These are phyloP conservation scores for Anolis sagrei DNA, from an alignment of 2,113 vertebrate genomes.

Conservation along the genomic window DNA sequence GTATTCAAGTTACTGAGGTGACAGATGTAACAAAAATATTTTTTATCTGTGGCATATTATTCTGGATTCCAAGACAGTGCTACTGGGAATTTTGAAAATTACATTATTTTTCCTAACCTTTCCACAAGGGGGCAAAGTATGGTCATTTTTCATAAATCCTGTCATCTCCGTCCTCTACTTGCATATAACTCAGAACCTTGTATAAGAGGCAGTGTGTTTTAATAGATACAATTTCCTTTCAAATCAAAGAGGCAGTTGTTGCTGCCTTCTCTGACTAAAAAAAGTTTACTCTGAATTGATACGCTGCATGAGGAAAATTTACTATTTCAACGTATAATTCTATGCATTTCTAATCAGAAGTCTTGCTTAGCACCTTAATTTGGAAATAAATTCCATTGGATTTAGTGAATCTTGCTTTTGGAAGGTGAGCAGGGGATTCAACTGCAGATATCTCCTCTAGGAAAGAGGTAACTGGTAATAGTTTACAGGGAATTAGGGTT, in stretches of 20 bases:
- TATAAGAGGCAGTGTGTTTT: too few relatives aligned
- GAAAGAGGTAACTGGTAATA: too few relatives aligned
- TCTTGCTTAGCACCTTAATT: too few relatives aligned
- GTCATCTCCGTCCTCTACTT: neutral
- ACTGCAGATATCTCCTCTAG: neutral
- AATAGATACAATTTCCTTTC: too few relatives aligned
- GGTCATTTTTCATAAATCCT: neutral
- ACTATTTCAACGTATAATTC: neutral
- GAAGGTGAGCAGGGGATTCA: neutral
- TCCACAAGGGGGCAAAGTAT: slow-evolving; percentile 63
- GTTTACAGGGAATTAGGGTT: too few relatives aligned
- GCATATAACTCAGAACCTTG: too few relatives aligned
- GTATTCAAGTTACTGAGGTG: rapidly evolving
- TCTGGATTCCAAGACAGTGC: neutral
- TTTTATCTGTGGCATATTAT: neutral
- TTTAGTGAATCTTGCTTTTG: neutral
- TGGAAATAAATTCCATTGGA: too few relatives aligned
- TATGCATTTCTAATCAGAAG: too few relatives aligned
- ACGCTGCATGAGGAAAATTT: neutral
- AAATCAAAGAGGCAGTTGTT: neutral
- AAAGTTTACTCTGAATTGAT: neutral
- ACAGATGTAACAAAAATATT: rapidly evolving
- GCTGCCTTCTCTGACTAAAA: neutral
- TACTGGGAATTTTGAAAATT: neutral
- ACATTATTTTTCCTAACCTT: rapidly evolving